Conservation (phyloP, 2,888 invertebrate genomes). For the Dromius quadrimaculatus region DNA sequence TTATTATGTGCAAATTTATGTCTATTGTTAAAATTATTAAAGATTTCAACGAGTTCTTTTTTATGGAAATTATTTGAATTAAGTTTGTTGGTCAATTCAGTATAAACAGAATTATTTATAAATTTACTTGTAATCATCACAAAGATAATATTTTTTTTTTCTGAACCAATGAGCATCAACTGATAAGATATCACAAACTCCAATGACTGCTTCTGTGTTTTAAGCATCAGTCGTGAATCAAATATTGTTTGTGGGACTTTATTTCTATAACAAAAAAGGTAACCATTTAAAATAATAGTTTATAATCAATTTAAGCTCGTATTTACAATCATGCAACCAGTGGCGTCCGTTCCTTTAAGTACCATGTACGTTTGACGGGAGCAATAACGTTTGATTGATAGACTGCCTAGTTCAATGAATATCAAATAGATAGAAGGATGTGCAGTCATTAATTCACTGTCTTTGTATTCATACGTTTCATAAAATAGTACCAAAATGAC, state of each 20-base stretch:
- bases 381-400: conserved; percentile 47
- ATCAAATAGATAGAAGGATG: conserved; percentile 36
- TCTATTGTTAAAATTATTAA: conserved; percentile 27
- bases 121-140: conserved; percentile 19
- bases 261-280: too few relatives aligned
- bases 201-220: conserved; percentile 11
- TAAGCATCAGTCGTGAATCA: conserved; percentile 13
- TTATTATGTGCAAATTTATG: conserved; percentile 34
- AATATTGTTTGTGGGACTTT: not conserved
- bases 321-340: not conserved
- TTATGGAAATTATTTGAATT: conserved; percentile 1
- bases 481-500: too few relatives aligned
- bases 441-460: too few relatives aligned
- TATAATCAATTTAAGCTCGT: too few relatives aligned
- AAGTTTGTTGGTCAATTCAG: conserved; percentile 35
- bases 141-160: conserved; percentile 16
- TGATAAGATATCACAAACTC: conserved; percentile 25
- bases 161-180: not conserved
- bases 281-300: too few relatives aligned
- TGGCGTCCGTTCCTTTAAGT: conserved; percentile 21
- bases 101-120: conserved; percentile 45
- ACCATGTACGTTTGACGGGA: conserved; percentile 27
- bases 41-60: conserved; percentile 7
- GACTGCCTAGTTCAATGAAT: conserved; percentile 37
- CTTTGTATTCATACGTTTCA: too few relatives aligned